Percentiles rank a stretch among this genome's conserved stretches.
phyloP scores from a whole-genome alignment of 2,888 invertebrate genomes.

The Miltochrista miniata region DNA sequence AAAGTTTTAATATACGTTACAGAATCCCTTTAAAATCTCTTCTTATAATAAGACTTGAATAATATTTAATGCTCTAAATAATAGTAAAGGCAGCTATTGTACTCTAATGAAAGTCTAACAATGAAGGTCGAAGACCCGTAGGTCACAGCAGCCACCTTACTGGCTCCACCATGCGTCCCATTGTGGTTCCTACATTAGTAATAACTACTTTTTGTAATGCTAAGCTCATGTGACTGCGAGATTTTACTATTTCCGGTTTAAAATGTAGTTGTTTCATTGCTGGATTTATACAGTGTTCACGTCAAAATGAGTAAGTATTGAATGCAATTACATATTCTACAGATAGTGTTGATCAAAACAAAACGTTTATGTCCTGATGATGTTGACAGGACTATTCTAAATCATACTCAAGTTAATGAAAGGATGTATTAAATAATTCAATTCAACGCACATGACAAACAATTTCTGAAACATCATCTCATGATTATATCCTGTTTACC shows the following conservation, averaged over 20 bases:
- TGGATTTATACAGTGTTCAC: neutral
- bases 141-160: slow-evolving; percentile 65
- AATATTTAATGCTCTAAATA: slow-evolving; percentile 1
- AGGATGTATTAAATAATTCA: slow-evolving; percentile 22
- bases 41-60: neutral
- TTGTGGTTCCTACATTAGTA: slow-evolving; percentile 40
- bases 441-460: slow-evolving; percentile 20
- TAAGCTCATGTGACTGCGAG: slow-evolving; percentile 9
- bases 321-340: neutral
- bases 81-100: slow-evolving; percentile 54
- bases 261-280: neutral
- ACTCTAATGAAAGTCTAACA: slow-evolving; percentile 73
- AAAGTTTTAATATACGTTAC: neutral
- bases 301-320: neutral
- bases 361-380: neutral
- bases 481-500: slow-evolving; percentile 10
- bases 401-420: neutral
- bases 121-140: slow-evolving; percentile 76
- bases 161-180: slow-evolving; percentile 38
- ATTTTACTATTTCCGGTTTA: slow-evolving; percentile 1
- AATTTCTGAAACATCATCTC: slow-evolving; percentile 20
- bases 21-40: neutral
- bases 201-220: slow-evolving; percentile 25
- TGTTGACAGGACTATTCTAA: neutral
- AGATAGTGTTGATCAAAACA: neutral